Base-by-base conservation (phyloP, 2,888 invertebrate species). In the Andrena minutula region DNA sequence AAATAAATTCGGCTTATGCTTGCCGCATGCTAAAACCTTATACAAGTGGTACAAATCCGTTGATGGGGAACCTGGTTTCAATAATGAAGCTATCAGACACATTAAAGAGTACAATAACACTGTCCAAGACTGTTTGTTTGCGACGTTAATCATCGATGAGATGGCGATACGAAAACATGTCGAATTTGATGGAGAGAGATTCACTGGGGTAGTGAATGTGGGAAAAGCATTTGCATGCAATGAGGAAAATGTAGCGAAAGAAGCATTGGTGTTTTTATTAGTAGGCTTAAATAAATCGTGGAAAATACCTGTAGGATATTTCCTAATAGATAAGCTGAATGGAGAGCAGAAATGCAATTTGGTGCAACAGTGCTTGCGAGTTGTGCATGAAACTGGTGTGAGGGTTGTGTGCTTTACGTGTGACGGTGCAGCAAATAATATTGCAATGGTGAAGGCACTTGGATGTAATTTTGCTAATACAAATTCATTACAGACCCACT, bases 301-400 rank as follows among this genome's bases (percentile, higher is more conserved):
- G 23, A 70, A 70, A 32, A 70, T 70, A 12, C 41, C 70, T 2
- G 30, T 70, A 20, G 58, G 35, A 0, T 70, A 70, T 58, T 58
- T 58, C 7, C 35, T 70, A 6, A 60, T 60, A 10, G n/a, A 30
- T 23, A 32, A 35, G 5, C 2, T 41, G 7, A 70, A 26, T n/a
- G 60, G n/a, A 23, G 60, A 35, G 5, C 56, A 58, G 0, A 56
- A 58, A 60, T 26, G 35, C 1, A 58, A 70, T 16, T 35, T 70
- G n/a, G 26, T 70, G 16, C 56, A 20, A n/a, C n/a, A 60, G n/a
- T 49, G 51, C 2, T 32, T 70, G 20, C 56, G 30, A 30, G 20
- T 2, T 23, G 16, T 70, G 35, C 58, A 70, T 35, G 20, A 30
- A 8, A 49, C 47, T 32, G 58, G 41, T 20, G 49, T 70, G 16